These are phyloP conservation scores for Stercorarius parasiticus DNA, from an alignment of 2,113 vertebrate genomes.

Conservation along the genomic window DNA sequence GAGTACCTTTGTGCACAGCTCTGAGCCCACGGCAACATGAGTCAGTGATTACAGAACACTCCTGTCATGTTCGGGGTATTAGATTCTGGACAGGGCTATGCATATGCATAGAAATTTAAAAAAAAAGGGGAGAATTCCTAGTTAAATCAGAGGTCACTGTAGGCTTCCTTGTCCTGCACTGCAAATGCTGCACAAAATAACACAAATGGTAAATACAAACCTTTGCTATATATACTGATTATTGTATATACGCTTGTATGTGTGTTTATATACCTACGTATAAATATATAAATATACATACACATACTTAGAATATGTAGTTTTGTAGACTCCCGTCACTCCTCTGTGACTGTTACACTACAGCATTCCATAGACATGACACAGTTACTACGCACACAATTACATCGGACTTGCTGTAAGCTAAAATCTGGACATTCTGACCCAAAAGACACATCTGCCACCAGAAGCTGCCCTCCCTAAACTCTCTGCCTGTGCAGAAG, in stretches of 20 bases:
- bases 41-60: not conserved
- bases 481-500: not conserved
- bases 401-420: not conserved
- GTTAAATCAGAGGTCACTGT: not conserved
- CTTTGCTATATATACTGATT: not conserved
- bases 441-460: not conserved
- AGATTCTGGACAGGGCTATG: not conserved
- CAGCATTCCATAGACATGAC: accelerated
- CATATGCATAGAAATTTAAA: accelerated
- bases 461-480: not conserved
- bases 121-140: not conserved
- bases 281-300: accelerated
- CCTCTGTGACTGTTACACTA: not conserved
- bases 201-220: not conserved
- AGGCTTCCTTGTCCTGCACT: not conserved
- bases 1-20: not conserved
- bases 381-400: accelerated
- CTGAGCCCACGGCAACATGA: accelerated
- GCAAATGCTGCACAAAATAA: not conserved
- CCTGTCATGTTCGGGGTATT: not conserved
- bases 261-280: not conserved
- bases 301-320: not conserved
- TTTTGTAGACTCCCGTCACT: not conserved
- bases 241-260: accelerated
- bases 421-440: not conserved